These are phyloP conservation scores for Popillia japonica DNA, from an alignment of 1,140 invertebrate species.

Conservation along the genomic window DNA sequence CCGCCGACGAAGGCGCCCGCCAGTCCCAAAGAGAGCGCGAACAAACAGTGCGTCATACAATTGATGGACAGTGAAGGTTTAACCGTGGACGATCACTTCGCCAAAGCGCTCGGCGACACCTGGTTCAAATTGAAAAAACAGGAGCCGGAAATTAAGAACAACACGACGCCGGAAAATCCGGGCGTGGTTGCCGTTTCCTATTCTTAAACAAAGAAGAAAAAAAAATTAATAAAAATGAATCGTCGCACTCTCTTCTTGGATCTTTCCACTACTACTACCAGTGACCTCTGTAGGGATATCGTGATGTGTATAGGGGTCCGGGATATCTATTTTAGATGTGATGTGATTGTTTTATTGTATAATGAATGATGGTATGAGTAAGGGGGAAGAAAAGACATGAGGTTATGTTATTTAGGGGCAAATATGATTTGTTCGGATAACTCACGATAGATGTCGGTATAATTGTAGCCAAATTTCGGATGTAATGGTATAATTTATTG, in stretches of 20 bases:
- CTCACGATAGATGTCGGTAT: not conserved
- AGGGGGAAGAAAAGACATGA: not conserved
- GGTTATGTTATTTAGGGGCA: not conserved
- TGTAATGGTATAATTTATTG: too few relatives aligned
- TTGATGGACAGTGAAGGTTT: conserved; percentile 56
- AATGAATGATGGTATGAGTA: not conserved
- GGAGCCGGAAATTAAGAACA: conserved; percentile 52
- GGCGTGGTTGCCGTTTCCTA: conserved; percentile 44
- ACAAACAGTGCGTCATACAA: conserved; percentile 55
- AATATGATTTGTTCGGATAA: not conserved
- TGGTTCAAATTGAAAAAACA: conserved; percentile 80
- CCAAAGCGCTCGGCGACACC: conserved; percentile 92
- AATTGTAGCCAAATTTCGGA: not conserved
- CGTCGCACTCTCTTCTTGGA: not conserved
- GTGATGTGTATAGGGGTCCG: not conserved
- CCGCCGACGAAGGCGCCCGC: conserved; percentile 56
- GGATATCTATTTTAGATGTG: not conserved
- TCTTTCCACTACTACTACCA: too few relatives aligned
- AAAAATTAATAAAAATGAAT: not conserved
- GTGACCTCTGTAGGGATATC: too few relatives aligned
- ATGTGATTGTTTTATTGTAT: not conserved
- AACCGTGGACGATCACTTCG: conserved; percentile 93
- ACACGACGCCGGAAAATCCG: conserved; percentile 47
- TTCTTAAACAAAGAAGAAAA: conserved; percentile 9
- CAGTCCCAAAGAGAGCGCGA: conserved; percentile 21